Evolutionary conservation across 1,140 invertebrate species (phyloP).

Genomic region (Heliconius himera): DNA sequence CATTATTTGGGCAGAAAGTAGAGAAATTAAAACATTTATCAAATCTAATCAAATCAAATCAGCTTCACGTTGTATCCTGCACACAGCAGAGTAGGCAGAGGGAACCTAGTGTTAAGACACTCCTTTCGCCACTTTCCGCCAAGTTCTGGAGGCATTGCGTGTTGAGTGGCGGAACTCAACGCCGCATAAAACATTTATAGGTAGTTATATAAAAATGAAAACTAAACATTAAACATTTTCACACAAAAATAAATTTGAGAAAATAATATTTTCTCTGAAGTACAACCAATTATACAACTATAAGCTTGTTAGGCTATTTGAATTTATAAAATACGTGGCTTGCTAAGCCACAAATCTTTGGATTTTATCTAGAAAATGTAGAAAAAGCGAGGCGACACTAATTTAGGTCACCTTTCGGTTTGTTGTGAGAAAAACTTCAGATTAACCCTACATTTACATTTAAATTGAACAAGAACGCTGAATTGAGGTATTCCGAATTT

Average conservation of each 20-base stretch:
- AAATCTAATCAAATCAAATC: too few species aligned
- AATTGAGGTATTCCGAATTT: background rate
- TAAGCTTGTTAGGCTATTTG: background rate
- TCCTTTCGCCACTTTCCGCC: too few species aligned
- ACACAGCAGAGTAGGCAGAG: too few species aligned
- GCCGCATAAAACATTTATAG: background rate
- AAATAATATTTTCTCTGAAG: background rate
- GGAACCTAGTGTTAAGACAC: too few species aligned
- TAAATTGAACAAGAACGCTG: slow-evolving; percentile 22
- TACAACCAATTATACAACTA: background rate
- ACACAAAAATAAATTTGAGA: too few species aligned
- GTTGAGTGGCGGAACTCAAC: too few species aligned
- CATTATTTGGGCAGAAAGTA: too few species aligned
- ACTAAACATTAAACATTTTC: too few species aligned
- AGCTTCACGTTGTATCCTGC: too few species aligned
- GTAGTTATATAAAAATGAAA: background rate
- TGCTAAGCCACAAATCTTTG: background rate
- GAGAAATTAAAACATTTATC: too few species aligned
- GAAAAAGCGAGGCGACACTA: slow-evolving; percentile 4
- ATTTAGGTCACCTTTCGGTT: slow-evolving; percentile 25
- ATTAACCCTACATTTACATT: slow-evolving; percentile 25
- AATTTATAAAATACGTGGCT: background rate
- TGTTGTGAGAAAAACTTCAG: slow-evolving; percentile 12
- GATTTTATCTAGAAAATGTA: slow-evolving; percentile 5
- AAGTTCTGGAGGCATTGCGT: too few species aligned